Evolutionary conservation across 2,113 vertebrate genomes (phyloP), one percentile per base, ranked within the genome.

Genomic region (Sialia sialis): DNA sequence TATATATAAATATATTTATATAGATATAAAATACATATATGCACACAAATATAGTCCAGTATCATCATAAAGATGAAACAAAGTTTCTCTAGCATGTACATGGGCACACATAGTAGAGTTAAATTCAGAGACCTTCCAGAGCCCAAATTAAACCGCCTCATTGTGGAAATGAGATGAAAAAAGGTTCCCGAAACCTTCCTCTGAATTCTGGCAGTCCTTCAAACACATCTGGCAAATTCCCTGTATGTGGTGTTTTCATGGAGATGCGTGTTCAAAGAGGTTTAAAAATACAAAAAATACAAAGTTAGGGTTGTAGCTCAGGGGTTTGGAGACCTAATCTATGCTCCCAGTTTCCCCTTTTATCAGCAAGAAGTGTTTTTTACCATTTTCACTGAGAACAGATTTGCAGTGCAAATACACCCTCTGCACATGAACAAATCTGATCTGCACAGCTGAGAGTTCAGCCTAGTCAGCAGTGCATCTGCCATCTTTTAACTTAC

Each of bases 41-140:
- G 17, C 43, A 93, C 43, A 78, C 39, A 55, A 56, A 92, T 69
- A 92, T 91, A 97, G 81, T 96, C 74, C 87, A 91, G 26, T 87
- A 92, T 36, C 84, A 84, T 96, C 74, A 84, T 2, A 64, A 75
- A 95, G 49, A n/a, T n/a, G n/a, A n/a, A n/a, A n/a, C n/a, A n/a
- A n/a, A n/a, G n/a, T n/a, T n/a, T n/a, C 25, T 87, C 16, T 78
- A 75, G 52, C n/a, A 81, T 55, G 62, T 59, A 64, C 3, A 20
- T 23, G 13, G n/a, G 19, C 2, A 0, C 26, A 20, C 30, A 26
- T 7, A 38, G 38, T 1, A 1, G n/a, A 66, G 8, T 48, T 66
- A 59, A 62, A 66, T 56, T 76, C 54, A 68, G 66, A 69, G 11
- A 79, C 32, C 27, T 38, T 88, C 30, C n/a, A 79, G 32, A 77